These are phyloP conservation scores for Sphaeridia pumilis DNA, from an alignment of 2,888 invertebrate genomes.

Conservation along the genomic window DNA sequence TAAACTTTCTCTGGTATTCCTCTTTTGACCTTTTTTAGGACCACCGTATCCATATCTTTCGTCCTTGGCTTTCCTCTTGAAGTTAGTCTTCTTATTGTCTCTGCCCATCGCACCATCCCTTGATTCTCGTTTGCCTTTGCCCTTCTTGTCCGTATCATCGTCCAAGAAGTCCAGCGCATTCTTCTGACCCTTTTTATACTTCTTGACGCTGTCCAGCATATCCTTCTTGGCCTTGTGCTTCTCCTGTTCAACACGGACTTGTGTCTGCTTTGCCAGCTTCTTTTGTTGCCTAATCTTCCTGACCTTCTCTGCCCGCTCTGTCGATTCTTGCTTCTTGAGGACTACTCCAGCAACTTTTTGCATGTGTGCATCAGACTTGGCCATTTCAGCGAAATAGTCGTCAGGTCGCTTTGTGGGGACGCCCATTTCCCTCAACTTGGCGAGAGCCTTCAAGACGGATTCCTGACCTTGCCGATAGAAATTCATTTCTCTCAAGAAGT, in stretches of 20 bases:
- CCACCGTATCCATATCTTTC: constrained; percentile 34
- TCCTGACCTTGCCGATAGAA: constrained; percentile 80
- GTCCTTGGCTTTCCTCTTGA: constrained; percentile 24
- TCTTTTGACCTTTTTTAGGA: constrained; percentile 26
- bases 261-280: constrained; percentile 83
- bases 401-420: constrained; percentile 75
- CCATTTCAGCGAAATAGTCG: constrained; percentile 99
- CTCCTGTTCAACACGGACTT: constrained; percentile 69
- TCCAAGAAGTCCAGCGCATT: constrained; percentile 70
- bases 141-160: constrained; percentile 42
- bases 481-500: constrained; percentile 79
- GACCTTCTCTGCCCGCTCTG: constrained; percentile 79
- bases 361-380: constrained; percentile 94
- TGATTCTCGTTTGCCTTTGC: constrained; percentile 5
- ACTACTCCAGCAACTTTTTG: constrained; percentile 65
- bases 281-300: constrained; percentile 77
- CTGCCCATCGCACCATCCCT: constrained; percentile 12
- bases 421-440: constrained; percentile 59
- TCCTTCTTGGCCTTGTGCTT: constrained; percentile 83
- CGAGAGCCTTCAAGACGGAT: constrained; percentile 68
- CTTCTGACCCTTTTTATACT: constrained; percentile 74
- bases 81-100: constrained; percentile 19
- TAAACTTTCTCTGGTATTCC: constrained; percentile 32
- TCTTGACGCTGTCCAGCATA: constrained; percentile 82
- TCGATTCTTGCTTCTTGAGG: constrained; percentile 68